Conservation (phyloP, 2,113 vertebrate genomes). For the Prietella phreatophila region DNA sequence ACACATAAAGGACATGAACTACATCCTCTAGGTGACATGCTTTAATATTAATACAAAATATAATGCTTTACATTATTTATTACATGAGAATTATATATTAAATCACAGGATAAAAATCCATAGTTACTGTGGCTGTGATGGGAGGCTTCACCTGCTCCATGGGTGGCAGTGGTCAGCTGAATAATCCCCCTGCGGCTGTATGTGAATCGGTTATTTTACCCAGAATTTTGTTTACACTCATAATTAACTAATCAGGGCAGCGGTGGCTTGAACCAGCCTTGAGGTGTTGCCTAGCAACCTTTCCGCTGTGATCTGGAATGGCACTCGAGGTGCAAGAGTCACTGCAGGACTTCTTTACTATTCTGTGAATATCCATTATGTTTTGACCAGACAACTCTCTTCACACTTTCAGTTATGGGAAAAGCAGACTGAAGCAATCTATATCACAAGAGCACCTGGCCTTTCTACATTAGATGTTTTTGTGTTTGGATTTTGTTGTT, state of each 20-base stretch:
- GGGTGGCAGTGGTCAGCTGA: conserved; percentile 10
- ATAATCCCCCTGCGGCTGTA: background rate
- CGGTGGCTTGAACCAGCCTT: conserved; percentile 66
- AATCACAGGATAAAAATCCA: background rate
- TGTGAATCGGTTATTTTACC: conserved; percentile 51
- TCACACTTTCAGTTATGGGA: background rate
- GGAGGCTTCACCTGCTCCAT: background rate
- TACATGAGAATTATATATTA: background rate
- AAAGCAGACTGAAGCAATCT: background rate
- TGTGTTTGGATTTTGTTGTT: background rate
- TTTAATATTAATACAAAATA: background rate
- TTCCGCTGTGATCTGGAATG: conserved; percentile 54
- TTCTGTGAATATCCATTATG: conserved; percentile 62
- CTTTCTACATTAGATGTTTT: background rate
- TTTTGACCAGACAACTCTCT: background rate
- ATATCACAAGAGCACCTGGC: background rate
- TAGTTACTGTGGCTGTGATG: background rate
- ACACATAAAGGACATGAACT: background rate
- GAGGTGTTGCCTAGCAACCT: conserved; percentile 78
- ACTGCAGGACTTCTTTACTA: conserved; percentile 67
- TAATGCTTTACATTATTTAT: background rate
- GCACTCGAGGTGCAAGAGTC: conserved; percentile 65
- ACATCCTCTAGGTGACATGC: background rate
- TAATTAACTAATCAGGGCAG: conserved; percentile 78
- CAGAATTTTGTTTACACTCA: conserved; percentile 65